phyloP scores from a whole-genome alignment of 1,140 invertebrate species.

The Temnothorax longispinosus region DNA sequence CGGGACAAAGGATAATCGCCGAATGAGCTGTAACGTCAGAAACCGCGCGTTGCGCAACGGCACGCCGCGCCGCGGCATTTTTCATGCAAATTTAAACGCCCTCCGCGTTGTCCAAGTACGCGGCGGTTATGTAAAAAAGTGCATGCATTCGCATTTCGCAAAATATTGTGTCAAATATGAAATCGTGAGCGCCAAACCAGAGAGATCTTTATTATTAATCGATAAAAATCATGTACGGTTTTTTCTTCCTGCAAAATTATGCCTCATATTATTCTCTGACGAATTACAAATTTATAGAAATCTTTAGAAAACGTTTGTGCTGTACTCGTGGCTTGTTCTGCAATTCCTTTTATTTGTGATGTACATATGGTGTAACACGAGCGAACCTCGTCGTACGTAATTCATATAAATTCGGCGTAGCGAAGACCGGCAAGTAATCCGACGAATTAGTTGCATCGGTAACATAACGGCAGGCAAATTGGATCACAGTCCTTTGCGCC shows the following conservation, averaged over 20 bases:
- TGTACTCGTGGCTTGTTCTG: neutral
- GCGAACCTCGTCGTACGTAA: neutral
- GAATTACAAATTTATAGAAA: neutral
- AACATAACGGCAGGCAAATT: constrained; percentile 49
- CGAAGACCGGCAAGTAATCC: constrained; percentile 31
- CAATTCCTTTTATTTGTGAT: neutral
- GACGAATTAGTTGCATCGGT: constrained; percentile 44
- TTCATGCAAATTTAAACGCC: constrained; percentile 60
- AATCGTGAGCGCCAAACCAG: neutral
- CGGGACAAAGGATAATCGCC: constrained; percentile 56
- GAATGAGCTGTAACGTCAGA: constrained; percentile 60
- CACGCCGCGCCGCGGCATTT: constrained; percentile 18
- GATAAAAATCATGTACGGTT: neutral
- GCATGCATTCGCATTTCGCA: constrained; percentile 24
- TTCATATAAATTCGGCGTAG: neutral
- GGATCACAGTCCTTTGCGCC: constrained; percentile 50
- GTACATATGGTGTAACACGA: neutral
- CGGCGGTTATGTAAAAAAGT: constrained; percentile 36
- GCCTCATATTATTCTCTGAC: neutral
- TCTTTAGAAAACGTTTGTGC: neutral
- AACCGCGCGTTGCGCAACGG: constrained; percentile 46
- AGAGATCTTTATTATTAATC: neutral
- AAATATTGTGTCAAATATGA: constrained; percentile 1
- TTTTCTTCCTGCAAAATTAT: neutral
- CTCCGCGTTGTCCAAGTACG: constrained; percentile 7